Percentiles rank a stretch among this genome's conserved stretches.
Conservation (phyloP, 2,113 vertebrate species). For the Rhabdomys dilectus region DNA sequence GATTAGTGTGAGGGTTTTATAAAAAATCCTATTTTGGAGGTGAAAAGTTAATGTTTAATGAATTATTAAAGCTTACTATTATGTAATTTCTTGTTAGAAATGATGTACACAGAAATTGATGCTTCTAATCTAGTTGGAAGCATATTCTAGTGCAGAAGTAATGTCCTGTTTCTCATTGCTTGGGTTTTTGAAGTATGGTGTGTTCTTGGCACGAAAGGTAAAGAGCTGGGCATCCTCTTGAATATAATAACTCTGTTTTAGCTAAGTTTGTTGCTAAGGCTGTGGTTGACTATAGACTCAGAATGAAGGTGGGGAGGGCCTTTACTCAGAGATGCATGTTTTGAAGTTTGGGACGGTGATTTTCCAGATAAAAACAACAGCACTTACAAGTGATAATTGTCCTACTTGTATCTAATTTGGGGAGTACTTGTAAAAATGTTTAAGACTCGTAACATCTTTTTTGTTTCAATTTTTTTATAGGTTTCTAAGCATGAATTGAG, state of each 20-base stretch:
- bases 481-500: conserved; percentile 93
- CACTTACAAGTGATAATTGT: not conserved
- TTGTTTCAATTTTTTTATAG: conserved; percentile 84
- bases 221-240: not conserved
- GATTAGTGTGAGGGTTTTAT: not conserved
- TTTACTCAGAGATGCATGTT: not conserved
- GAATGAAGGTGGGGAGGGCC: not conserved
- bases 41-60: not conserved
- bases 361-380: conserved; percentile 44
- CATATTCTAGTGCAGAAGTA: not conserved
- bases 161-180: not conserved
- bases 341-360: not conserved
- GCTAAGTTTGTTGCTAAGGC: not conserved
- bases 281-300: not conserved
- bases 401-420: conserved; percentile 39
- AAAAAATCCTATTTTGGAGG: not conserved
- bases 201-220: not conserved
- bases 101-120: not conserved
- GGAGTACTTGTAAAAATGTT: conserved; percentile 60
- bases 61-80: not conserved
- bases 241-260: not conserved
- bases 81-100: not conserved
- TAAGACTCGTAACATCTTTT: conserved; percentile 84
- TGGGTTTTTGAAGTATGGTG: not conserved
- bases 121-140: not conserved